A percentile compares a stretch with the other conserved stretches of the same genome.
phyloP scores from a whole-genome alignment of 1,140 invertebrate genomes.

The Pantala flavescens region DNA sequence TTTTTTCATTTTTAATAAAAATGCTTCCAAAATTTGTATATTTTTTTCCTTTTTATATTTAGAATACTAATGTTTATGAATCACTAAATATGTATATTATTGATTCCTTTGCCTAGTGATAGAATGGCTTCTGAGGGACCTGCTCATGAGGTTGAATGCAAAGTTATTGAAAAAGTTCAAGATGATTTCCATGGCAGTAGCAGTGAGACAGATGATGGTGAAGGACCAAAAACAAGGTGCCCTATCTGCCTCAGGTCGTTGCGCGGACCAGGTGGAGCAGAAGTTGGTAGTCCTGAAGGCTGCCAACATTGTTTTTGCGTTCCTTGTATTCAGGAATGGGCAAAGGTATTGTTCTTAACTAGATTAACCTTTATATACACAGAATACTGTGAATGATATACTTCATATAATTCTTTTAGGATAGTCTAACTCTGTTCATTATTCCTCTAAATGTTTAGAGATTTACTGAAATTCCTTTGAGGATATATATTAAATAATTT shows the following conservation, averaged over 20 bases:
- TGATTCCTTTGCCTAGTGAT: too few species aligned
- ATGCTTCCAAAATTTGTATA: too few species aligned
- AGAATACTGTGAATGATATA: conserved; percentile 17
- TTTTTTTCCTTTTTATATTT: too few species aligned
- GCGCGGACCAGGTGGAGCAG: conserved; percentile 42
- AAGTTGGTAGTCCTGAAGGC: conserved; percentile 69
- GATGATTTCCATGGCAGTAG: conserved; percentile 32
- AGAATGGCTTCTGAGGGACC: too few species aligned
- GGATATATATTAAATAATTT: too few species aligned
- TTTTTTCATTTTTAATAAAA: too few species aligned
- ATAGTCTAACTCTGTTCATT: conserved; percentile 15
- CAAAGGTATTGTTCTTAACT: conserved; percentile 44
- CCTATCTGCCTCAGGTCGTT: conserved; percentile 43
- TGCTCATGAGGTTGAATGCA: too few species aligned
- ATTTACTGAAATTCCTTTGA: too few species aligned
- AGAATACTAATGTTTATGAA: too few species aligned
- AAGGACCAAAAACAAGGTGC: conserved; percentile 38
- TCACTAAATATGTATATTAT: too few species aligned
- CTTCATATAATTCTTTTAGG: conserved; percentile 19
- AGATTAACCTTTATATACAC: conserved; percentile 13
- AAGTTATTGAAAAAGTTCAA: background rate
- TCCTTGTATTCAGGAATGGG: conserved; percentile 83
- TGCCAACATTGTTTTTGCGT: conserved; percentile 86
- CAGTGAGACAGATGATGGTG: conserved; percentile 26
- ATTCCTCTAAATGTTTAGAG: background rate